phyloP scores from a whole-genome alignment of 2,113 vertebrate species.

The Azemiops feae region DNA sequence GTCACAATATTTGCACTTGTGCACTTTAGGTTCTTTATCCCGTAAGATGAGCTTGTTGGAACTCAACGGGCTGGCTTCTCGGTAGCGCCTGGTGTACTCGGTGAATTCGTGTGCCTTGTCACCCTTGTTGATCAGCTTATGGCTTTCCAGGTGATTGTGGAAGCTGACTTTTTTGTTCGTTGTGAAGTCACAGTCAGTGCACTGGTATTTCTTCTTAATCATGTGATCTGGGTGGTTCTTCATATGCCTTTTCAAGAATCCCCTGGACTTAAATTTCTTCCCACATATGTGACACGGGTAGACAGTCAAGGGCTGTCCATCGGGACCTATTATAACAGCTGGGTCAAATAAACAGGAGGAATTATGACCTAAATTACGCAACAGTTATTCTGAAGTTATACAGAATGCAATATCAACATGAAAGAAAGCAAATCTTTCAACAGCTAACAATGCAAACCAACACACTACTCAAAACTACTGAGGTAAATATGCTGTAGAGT shows the following conservation, averaged over 20 bases:
- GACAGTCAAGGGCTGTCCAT: constrained; percentile 96
- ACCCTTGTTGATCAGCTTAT: constrained; percentile 92
- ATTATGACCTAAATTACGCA: constrained; percentile 48
- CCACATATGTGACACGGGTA: constrained; percentile 98
- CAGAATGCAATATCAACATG: constrained; percentile 55
- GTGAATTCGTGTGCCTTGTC: constrained; percentile 86
- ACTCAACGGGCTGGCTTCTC: constrained; percentile 91
- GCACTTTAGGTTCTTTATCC: constrained; percentile 93
- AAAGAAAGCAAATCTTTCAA: constrained; percentile 47
- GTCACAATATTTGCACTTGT: constrained; percentile 98
- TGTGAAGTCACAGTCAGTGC: constrained; percentile 98
- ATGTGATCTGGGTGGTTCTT: constrained; percentile 98
- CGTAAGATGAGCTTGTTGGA: constrained; percentile 97
- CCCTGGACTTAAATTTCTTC: constrained; percentile 98
- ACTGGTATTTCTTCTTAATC: constrained; percentile 98
- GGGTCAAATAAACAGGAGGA: constrained; percentile 65
- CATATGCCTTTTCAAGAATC: constrained; percentile 98
- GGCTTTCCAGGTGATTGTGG: constrained; percentile 98
- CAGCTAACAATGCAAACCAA: constrained; percentile 13
- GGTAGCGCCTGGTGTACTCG: constrained; percentile 91
- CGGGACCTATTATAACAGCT: constrained; percentile 99
- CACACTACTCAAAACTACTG: not conserved
- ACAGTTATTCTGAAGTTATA: constrained; percentile 45
- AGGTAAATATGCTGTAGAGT: not conserved
- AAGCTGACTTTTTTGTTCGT: constrained; percentile 99